These are phyloP conservation scores for Morpho achilles DNA, from an alignment of 2,888 invertebrate species.

Conservation along the genomic window DNA sequence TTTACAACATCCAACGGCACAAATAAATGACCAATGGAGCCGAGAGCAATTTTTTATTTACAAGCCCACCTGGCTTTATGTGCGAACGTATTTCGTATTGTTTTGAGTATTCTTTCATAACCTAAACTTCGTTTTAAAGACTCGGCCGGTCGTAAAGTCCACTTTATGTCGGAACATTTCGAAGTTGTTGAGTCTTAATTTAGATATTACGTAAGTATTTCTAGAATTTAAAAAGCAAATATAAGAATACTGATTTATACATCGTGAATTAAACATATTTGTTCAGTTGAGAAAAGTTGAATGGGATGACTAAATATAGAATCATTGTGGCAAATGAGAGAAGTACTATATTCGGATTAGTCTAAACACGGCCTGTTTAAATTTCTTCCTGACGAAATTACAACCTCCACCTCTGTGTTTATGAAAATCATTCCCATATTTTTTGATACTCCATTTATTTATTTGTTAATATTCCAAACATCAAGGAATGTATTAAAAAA, in stretches of 20 bases:
- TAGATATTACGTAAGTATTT: slow-evolving; percentile 52
- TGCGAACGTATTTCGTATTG: slow-evolving; percentile 55
- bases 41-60: slow-evolving; percentile 53
- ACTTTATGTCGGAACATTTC: slow-evolving; percentile 62
- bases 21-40: slow-evolving; percentile 46
- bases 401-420: too few species aligned
- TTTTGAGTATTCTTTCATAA: slow-evolving; percentile 67
- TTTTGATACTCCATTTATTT: too few species aligned
- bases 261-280: background rate
- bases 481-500: too few species aligned
- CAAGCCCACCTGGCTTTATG: slow-evolving; percentile 63
- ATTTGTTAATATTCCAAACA: too few species aligned
- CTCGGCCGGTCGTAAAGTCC: slow-evolving; percentile 57
- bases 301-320: too few species aligned
- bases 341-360: too few species aligned
- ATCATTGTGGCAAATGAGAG: too few species aligned
- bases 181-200: slow-evolving; percentile 51
- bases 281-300: too few species aligned
- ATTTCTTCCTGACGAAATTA: too few species aligned
- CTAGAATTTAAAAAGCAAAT: slow-evolving; percentile 22
- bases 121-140: slow-evolving; percentile 59
- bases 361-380: too few species aligned
- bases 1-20: slow-evolving; percentile 46
- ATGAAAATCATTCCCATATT: too few species aligned
- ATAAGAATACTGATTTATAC: slow-evolving; percentile 8